Conservation (phyloP, 92 coral and sea anemone genomes). For the Actinernus sp. region DNA sequence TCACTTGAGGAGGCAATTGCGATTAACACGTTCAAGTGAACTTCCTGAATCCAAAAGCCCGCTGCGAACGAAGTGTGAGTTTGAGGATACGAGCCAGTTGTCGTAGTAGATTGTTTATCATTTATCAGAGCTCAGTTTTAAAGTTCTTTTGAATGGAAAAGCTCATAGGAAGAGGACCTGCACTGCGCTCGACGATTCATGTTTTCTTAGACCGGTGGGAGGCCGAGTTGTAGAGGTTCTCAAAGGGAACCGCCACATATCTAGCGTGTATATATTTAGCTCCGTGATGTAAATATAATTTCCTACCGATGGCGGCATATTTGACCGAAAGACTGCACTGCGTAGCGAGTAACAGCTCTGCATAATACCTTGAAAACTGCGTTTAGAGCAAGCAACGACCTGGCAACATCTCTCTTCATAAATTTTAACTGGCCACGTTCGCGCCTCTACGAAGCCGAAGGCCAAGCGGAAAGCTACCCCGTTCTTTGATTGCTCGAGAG, state of each 20-base stretch:
- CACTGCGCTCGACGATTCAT: conserved; percentile 13
- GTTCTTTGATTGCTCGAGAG: conserved; percentile 10
- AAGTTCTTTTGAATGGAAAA: too few relatives aligned
- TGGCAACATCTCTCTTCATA: too few relatives aligned
- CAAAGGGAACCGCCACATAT: conserved; percentile 83
- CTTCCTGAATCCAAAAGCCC: too few relatives aligned
- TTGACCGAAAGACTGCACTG: conserved; percentile 2
- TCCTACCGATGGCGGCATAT: conserved; percentile 46
- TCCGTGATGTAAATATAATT: conserved; percentile 61
- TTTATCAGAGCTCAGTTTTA: too few relatives aligned
- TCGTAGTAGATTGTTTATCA: too few relatives aligned
- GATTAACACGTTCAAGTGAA: conserved; percentile 75
- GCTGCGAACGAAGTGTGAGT: too few relatives aligned
- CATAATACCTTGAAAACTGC: not conserved
- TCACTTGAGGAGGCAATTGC: conserved; percentile 63
- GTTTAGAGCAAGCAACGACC: too few relatives aligned
- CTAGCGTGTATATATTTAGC: conserved; percentile 67
- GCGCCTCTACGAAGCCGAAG: too few relatives aligned
- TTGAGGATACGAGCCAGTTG: too few relatives aligned
- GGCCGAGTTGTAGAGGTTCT: conserved; percentile 55
- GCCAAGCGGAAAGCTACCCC: too few relatives aligned
- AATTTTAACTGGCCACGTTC: too few relatives aligned
- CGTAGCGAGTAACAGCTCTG: not conserved
- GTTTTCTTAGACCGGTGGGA: conserved; percentile 40
- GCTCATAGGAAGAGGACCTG: not conserved